Conservation (phyloP, 2,888 invertebrate species). For the Drosophila vallismaia region DNA sequence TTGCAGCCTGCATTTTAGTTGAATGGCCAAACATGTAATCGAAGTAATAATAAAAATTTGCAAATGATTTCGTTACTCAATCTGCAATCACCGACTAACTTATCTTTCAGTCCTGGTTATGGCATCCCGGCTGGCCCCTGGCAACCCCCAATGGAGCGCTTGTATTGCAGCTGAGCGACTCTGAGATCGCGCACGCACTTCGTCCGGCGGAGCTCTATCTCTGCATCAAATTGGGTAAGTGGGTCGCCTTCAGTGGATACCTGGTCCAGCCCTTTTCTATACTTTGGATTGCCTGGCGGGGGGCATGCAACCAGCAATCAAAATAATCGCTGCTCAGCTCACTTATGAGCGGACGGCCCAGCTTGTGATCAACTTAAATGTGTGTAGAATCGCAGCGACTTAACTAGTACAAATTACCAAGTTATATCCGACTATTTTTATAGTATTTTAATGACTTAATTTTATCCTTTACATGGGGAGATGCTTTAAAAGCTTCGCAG, state of each 20-base stretch:
- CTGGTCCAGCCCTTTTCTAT: constrained; percentile 18
- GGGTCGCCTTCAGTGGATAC: constrained; percentile 36
- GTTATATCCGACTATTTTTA: neutral
- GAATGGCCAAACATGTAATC: constrained; percentile 66
- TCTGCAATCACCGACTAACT: constrained; percentile 54
- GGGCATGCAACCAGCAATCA: constrained; percentile 23
- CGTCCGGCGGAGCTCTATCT: constrained; percentile 88
- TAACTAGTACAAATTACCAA: neutral
- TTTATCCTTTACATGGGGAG: neutral
- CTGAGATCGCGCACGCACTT: constrained; percentile 86
- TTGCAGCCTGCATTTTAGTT: constrained; percentile 69
- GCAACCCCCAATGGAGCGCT: constrained; percentile 86
- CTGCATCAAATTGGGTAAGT: constrained; percentile 85
- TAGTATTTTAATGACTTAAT: constrained; percentile 1
- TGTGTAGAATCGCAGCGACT: constrained; percentile 12
- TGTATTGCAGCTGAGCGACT: constrained; percentile 87
- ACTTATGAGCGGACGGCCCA: constrained; percentile 25
- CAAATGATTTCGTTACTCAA: constrained; percentile 79
- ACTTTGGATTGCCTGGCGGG: constrained; percentile 6
- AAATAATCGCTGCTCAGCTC: constrained; percentile 23
- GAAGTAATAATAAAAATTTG: constrained; percentile 78
- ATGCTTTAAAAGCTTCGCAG: neutral
- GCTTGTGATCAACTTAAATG: constrained; percentile 23
- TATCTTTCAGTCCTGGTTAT: constrained; percentile 85
- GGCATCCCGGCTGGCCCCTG: constrained; percentile 88